Conservation (phyloP, 2,888 invertebrate species). For the Ctena decussata region DNA sequence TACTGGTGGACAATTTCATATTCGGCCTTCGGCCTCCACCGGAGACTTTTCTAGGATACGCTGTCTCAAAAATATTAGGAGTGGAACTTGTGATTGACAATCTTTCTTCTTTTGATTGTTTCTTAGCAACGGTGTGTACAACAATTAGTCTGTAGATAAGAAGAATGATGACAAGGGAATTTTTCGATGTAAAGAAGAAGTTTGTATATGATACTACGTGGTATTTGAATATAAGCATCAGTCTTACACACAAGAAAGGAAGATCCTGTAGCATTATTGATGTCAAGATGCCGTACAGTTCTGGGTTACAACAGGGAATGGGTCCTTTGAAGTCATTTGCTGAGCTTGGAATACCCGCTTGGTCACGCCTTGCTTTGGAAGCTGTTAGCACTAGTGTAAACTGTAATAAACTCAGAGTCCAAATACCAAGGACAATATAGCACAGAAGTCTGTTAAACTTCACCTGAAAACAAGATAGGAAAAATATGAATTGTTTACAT, state of each 20-base stretch:
- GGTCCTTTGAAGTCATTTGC: constrained; percentile 21
- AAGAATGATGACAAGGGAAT: constrained; percentile 94
- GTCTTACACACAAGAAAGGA: constrained; percentile 86
- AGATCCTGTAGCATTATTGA: constrained; percentile 85
- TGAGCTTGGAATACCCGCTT: constrained; percentile 21
- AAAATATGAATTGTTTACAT: no score
- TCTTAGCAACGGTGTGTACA: constrained; percentile 58
- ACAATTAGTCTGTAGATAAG: constrained; percentile 93
- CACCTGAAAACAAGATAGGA: constrained; percentile 77
- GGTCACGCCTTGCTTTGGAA: constrained; percentile 88
- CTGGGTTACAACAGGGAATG: constrained; percentile 76
- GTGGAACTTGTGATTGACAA: background rate
- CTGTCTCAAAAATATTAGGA: background rate
- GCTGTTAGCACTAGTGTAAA: constrained; percentile 98
- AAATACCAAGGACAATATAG: constrained; percentile 94
- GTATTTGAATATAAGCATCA: constrained; percentile 95
- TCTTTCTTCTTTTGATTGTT: background rate
- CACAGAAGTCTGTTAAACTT: constrained; percentile 92
- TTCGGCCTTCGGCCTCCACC: background rate
- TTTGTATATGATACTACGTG: constrained; percentile 97
- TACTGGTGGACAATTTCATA: background rate
- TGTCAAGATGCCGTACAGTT: constrained; percentile 80
- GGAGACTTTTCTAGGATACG: background rate
- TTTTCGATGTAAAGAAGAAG: constrained; percentile 98
- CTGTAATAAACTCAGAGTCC: constrained; percentile 97